phyloP scores from a whole-genome alignment of 2,888 invertebrate genomes.

The Agelastica alni region DNA sequence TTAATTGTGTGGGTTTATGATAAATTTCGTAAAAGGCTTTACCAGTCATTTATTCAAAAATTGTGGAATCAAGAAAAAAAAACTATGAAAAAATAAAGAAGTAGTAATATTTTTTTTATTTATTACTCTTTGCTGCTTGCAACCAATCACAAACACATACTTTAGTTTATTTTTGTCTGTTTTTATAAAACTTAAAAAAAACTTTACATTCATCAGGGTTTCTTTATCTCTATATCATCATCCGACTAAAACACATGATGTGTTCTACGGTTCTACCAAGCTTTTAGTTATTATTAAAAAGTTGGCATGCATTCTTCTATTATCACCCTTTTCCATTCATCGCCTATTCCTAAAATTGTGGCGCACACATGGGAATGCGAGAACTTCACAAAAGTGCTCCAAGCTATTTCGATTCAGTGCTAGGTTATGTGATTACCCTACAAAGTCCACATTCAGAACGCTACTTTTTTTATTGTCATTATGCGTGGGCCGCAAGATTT shows the following conservation, averaged over 20 bases:
- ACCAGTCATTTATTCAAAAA: too few relatives aligned
- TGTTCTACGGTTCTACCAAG: slow-evolving; percentile 9
- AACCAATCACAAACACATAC: too few relatives aligned
- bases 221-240: not conserved
- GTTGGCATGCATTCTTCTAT: slow-evolving; percentile 21
- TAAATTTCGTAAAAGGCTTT: too few relatives aligned
- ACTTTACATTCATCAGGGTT: not conserved
- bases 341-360: slow-evolving; percentile 13
- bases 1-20: too few relatives aligned
- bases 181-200: too few relatives aligned
- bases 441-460: not conserved
- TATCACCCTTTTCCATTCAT: slow-evolving; percentile 20
- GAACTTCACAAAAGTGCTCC: slow-evolving; percentile 15
- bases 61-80: too few relatives aligned
- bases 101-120: too few relatives aligned
- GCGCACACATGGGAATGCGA: slow-evolving; percentile 14
- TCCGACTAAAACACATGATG: slow-evolving; percentile 12
- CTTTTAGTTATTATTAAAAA: slow-evolving; percentile 25
- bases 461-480: slow-evolving; percentile 1
- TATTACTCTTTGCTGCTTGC: too few relatives aligned
- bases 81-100: too few relatives aligned
- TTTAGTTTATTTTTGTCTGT: too few relatives aligned
- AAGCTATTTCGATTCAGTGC: too few relatives aligned
- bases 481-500: too few relatives aligned
- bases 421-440: slow-evolving; percentile 8